Evolutionary conservation across 2,797 vertebrate genomes (phyloP), one percentile per base, ranked within the genome.

Genomic region (Picus viridis): DNA sequence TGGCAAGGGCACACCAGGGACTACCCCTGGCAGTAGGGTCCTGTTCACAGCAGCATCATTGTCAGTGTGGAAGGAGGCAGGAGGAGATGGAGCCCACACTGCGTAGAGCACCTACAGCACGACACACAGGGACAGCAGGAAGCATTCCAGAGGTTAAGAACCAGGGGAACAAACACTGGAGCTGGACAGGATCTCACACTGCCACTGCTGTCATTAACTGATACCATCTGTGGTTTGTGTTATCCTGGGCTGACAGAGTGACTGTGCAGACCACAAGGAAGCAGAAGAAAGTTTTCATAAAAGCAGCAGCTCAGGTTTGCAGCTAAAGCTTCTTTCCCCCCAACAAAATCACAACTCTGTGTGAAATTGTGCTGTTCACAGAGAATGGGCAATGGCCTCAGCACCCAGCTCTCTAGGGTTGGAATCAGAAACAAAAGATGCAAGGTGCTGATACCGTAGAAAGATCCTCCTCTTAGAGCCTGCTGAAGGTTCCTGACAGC

Each of bases 341-440:
- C 27, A 70, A 53, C 11, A 70, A 49, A 84, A 77, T 20, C 20
- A 43, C 45, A 85, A 22, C 59, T 89, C 57, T 34, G 13, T 9
- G 10, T 78, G 56, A 43, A 83, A 65, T 2, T 43, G 32, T 34
- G 36, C 18, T 39, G 65, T 62, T 53, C 59, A 53, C 3, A 39
- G 68, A 75, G 53, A 6, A 41, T 2, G 16, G 14, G 30, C 4
- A 81, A 54, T 11, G 26, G 16, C 43, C 34, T 63, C 7, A 41
- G 39, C 16, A 78, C 41, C 6, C 7, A 78, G 79, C 92, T 94
- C 90, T 63, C 92, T 88, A 94, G 86, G 29, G 88, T 93, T 78
- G 58, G 82, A 5, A 90, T 26, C 4, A 10, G 72, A 85, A 90
- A 45, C 12, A 59, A 20, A 75, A 78, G 13, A 57, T 13, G 22